These are phyloP conservation scores for Cyclopterus lumpus DNA, from an alignment of 2,797 vertebrate species.

Conservation along the genomic window DNA sequence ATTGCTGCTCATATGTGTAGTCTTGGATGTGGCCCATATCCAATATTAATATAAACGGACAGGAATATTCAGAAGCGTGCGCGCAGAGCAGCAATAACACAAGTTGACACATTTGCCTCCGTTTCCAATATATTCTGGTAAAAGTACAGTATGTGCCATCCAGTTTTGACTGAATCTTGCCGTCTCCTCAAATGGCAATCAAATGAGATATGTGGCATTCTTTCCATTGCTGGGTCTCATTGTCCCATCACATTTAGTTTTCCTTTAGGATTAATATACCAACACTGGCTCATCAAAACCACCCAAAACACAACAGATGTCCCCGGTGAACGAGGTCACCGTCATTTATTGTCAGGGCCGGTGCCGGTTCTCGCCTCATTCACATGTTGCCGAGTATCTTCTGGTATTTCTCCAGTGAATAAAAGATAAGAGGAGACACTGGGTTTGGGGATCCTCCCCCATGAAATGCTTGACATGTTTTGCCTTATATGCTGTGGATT, in stretches of 20 bases:
- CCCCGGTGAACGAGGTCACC: conserved; percentile 28
- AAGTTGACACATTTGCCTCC: conserved; percentile 42
- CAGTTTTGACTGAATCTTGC: conserved; percentile 43
- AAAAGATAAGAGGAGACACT: background rate
- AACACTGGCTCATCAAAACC: conserved; percentile 20
- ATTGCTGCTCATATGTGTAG: conserved; percentile 44
- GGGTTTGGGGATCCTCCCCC: background rate
- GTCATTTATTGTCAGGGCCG: conserved; percentile 5
- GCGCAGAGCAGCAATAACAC: conserved; percentile 27
- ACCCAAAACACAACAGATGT: conserved; percentile 24
- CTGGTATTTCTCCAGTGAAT: background rate
- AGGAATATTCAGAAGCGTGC: conserved; percentile 29
- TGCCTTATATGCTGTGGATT: background rate
- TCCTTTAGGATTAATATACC: conserved; percentile 44
- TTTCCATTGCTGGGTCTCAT: conserved; percentile 36
- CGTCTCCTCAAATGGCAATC: conserved; percentile 49
- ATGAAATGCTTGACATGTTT: background rate
- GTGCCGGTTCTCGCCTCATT: background rate
- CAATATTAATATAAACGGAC: conserved; percentile 45
- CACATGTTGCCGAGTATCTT: background rate
- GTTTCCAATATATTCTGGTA: conserved; percentile 48
- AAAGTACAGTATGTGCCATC: conserved; percentile 27
- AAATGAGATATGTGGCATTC: conserved; percentile 36
- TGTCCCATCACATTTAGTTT: conserved; percentile 50
- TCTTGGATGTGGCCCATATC: conserved; percentile 38